Conservation (phyloP, 2,888 invertebrate genomes). For the Acronicta alni region DNA sequence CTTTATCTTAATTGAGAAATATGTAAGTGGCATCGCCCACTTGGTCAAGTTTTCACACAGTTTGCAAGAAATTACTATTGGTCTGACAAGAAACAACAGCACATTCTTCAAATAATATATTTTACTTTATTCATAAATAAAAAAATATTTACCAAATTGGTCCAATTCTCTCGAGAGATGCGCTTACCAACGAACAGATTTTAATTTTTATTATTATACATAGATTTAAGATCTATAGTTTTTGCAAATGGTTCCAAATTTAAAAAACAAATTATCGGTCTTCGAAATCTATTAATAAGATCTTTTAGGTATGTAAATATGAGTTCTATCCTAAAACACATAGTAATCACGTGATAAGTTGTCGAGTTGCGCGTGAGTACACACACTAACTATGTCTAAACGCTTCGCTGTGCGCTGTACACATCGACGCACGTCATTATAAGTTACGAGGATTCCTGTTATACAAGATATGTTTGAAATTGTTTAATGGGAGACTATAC, state of each 20-base stretch:
- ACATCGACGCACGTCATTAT: slow-evolving; percentile 31
- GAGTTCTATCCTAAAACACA: slow-evolving; percentile 37
- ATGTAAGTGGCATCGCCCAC: slow-evolving; percentile 34
- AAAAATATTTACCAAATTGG: too few relatives aligned
- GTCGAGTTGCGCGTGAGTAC: slow-evolving; percentile 61
- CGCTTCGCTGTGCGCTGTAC: slow-evolving; percentile 51
- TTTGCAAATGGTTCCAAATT: too few relatives aligned
- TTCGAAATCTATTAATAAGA: too few relatives aligned
- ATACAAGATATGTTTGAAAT: background rate
- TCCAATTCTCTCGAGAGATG: too few relatives aligned
- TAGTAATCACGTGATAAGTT: slow-evolving; percentile 59
- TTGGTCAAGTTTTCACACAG: slow-evolving; percentile 25
- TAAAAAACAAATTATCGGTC: too few relatives aligned
- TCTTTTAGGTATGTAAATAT: too few relatives aligned
- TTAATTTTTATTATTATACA: too few relatives aligned
- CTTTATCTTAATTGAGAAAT: slow-evolving; percentile 34
- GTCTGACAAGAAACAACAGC: background rate
- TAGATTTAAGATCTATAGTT: too few relatives aligned
- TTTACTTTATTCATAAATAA: too few relatives aligned
- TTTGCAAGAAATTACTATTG: slow-evolving; percentile 31
- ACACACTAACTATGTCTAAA: slow-evolving; percentile 68
- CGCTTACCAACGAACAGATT: too few relatives aligned
- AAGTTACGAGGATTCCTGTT: slow-evolving; percentile 21
- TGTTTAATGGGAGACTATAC: too few relatives aligned
- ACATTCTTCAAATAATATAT: too few relatives aligned